Evolutionary conservation across 92 coral and sea anemone genomes (phyloP), one percentile per base, ranked within the genome.

Genomic region (Epizoanthus ramosus): DNA sequence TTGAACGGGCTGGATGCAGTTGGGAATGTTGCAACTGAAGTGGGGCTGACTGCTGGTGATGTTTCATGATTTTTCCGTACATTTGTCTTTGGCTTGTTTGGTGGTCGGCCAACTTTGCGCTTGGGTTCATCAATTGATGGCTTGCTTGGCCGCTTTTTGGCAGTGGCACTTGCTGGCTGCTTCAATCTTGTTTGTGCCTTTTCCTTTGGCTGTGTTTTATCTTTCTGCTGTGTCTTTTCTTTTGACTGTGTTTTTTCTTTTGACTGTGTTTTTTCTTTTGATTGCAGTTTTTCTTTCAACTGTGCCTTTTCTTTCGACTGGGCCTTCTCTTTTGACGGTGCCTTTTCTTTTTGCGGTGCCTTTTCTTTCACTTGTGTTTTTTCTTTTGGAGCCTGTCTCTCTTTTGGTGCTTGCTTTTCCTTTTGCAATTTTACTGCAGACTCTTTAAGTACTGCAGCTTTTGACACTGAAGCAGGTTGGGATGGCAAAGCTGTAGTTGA

Each of bases 71-170:
- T 77, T 18, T 54, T 67, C 12, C 53, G 54, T 12, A 33, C 50
- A 35, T 12, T 75, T 53, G 87, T 8, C 71, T 24, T 73, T 64
- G 87, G 67, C 59, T 91, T 91, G 25, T 85, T 33, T 22, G 97
- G 97, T 15, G 94, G 98, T 56, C 98, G 87, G 57, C 98, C 98
- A 43, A 93, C 98, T 83, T 93, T 93, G 16, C 93, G 81, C 70
- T 93, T 93, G 57, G 98, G 98, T 74, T 93, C 98, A 73, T 93
- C 89, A 13, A 76, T 79, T 18, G 81, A 73, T 70, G 92, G 92
- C 63, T 83, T 82, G 19, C 94, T 89, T 21, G 92, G 86, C 16
- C 97, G 80, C 80, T 93, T 93, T 84, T 91, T 93, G 1, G 89
- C 37, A 41, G 87, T 58, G 8, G 59, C 75, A 35, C 79, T 41